phyloP scores from a whole-genome alignment of 2,797 vertebrate genomes.

The Meriones psammophilus region DNA sequence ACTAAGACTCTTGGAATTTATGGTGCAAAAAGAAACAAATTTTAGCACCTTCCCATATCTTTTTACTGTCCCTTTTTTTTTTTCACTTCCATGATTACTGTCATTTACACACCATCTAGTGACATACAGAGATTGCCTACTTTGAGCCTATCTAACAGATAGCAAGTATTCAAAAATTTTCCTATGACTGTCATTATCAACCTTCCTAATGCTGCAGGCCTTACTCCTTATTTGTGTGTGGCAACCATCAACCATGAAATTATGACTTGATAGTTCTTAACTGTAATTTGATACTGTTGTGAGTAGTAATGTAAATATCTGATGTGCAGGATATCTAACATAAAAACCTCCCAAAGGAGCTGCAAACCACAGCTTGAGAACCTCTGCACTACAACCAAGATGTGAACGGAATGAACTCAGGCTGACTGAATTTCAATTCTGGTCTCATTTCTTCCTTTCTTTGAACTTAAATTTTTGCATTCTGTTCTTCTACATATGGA shows the following conservation, averaged over 20 bases:
- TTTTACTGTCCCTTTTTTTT: not conserved
- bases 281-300: not conserved
- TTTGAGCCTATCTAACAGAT: not conserved
- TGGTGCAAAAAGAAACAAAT: not conserved
- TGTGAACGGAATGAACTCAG: not conserved
- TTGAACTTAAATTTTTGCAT: not conserved
- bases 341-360: not conserved
- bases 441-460: not conserved
- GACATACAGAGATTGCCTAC: not conserved
- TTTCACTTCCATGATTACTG: not conserved
- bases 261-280: not conserved
- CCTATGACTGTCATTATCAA: not conserved
- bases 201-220: not conserved
- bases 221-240: no score
- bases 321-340: not conserved
- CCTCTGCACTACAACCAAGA: not conserved
- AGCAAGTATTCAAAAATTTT: not conserved
- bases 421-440: not conserved
- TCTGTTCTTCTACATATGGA: not conserved
- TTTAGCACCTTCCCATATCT: not conserved
- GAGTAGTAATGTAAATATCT: not conserved
- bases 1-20: not conserved
- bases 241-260: not conserved
- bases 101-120: not conserved
- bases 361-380: not conserved